Evolutionary conservation across 2,797 vertebrate species (phyloP).

Genomic region (Labroides dimidiatus): DNA sequence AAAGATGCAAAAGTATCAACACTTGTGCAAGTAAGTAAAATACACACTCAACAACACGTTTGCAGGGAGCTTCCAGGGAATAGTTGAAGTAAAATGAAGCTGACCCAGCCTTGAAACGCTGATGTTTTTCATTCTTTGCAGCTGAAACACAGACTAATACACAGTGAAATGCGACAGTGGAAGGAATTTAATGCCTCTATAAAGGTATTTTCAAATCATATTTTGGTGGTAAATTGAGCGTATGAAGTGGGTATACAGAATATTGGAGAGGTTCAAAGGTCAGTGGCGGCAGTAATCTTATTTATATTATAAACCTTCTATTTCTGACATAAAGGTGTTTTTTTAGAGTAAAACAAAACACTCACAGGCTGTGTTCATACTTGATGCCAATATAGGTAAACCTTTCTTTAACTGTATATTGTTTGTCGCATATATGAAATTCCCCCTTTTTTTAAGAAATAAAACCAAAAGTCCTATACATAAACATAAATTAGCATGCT

Average conservation of each 20-base stretch:
- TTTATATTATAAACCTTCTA: no score
- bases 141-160: slow-evolving; percentile 63
- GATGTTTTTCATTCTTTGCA: slow-evolving; percentile 61
- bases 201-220: slow-evolving; percentile 1
- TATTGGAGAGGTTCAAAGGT: no score
- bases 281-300: no score
- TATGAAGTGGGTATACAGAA: background rate
- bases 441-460: background rate
- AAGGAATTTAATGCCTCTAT: slow-evolving; percentile 11
- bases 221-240: background rate
- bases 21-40: background rate
- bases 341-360: no score
- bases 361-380: no score
- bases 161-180: slow-evolving; percentile 18
- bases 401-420: no score
- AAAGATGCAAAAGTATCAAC: slow-evolving; percentile 6
- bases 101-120: slow-evolving; percentile 53
- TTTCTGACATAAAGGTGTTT: no score
- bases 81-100: slow-evolving; percentile 42
- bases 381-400: no score
- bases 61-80: slow-evolving; percentile 12
- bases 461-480: slow-evolving; percentile 4
- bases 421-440: background rate
- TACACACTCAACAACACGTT: background rate
- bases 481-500: background rate